Percentiles rank a stretch among this genome's conserved stretches.
phyloP scores from a whole-genome alignment of 2,113 vertebrate species.

The Xenopus borealis region DNA sequence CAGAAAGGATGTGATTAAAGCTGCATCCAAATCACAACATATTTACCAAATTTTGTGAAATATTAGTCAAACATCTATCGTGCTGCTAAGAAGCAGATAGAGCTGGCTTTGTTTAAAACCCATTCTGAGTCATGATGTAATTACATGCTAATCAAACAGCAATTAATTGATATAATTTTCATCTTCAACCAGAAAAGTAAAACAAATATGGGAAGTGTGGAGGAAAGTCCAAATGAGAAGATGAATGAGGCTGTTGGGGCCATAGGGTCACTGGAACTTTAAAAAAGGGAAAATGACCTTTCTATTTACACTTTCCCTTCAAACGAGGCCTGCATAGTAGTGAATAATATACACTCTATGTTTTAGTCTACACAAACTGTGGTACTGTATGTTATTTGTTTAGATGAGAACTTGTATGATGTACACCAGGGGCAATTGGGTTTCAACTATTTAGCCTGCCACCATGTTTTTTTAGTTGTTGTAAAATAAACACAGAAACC shows the following conservation, averaged over 20 bases:
- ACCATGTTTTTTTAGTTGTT: no score
- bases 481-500: no score
- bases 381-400: no score
- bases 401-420: no score
- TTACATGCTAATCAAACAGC: slow-evolving; percentile 68
- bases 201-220: slow-evolving; percentile 56
- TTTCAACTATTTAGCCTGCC: no score
- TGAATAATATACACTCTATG: no score
- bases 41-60: slow-evolving; percentile 64
- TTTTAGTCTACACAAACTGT: no score
- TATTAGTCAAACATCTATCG: slow-evolving; percentile 68
- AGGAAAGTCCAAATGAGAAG: slow-evolving; percentile 41
- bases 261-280: neutral
- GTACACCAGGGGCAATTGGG: no score
- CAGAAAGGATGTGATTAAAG: slow-evolving; percentile 40
- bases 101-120: slow-evolving; percentile 60
- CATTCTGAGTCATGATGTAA: slow-evolving; percentile 65
- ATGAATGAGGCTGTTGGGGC: neutral
- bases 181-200: slow-evolving; percentile 60
- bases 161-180: slow-evolving; percentile 69
- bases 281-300: neutral
- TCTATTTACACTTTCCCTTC: no score
- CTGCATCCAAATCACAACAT: slow-evolving; percentile 55
- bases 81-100: slow-evolving; percentile 59
- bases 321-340: no score